phyloP scores from a whole-genome alignment of 2,888 invertebrate genomes.

The Acanthosoma haemorrhoidale region DNA sequence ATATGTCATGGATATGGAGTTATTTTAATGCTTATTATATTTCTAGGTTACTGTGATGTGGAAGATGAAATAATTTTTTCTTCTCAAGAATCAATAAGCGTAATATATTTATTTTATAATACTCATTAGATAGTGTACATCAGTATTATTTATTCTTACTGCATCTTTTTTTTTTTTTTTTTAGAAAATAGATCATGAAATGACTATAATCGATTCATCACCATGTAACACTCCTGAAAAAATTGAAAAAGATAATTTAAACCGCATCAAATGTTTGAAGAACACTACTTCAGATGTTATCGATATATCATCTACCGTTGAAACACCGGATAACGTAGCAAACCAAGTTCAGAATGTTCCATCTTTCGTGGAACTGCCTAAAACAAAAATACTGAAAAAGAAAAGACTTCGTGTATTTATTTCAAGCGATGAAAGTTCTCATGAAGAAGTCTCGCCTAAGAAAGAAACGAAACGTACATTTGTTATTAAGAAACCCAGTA shows the following conservation, averaged over 20 bases:
- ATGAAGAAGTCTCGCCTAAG: not conserved
- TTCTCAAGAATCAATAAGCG: conserved; percentile 3
- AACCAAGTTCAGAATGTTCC: not conserved
- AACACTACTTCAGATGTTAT: not conserved
- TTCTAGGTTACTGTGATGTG: not conserved
- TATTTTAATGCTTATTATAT: not conserved
- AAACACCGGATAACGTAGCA: not conserved
- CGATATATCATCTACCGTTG: conserved; percentile 15
- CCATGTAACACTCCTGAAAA: conserved; percentile 3
- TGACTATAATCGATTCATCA: conserved; percentile 18
- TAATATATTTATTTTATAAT: not conserved
- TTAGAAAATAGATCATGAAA: not conserved
- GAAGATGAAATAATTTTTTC: conserved; percentile 18
- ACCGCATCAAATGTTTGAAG: not conserved
- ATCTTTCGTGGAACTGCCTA: not conserved
- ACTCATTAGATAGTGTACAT: not conserved
- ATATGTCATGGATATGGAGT: not conserved
- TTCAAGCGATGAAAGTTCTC: not conserved
- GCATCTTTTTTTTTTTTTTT: not conserved
- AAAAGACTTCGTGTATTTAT: not conserved
- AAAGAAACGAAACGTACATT: conserved; percentile 4
- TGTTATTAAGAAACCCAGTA: conserved; percentile 1
- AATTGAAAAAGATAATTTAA: not conserved
- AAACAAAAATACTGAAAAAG: not conserved
- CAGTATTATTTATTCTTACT: not conserved